Evolutionary conservation across 2,888 invertebrate genomes (phyloP).

Genomic region (Strigamia maritima): DNA sequence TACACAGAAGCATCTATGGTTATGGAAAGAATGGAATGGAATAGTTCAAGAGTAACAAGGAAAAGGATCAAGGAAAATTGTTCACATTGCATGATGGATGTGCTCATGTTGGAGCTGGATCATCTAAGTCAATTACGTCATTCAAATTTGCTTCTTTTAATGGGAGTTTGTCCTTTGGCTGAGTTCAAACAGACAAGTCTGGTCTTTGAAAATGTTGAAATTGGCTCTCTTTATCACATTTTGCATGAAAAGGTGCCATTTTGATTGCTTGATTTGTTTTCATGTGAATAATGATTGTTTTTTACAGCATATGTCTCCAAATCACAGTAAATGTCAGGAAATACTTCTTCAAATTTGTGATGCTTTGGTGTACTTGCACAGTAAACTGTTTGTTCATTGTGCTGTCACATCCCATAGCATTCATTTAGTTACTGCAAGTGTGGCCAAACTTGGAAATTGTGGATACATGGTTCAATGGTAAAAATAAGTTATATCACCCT

Average conservation of each 20-base stretch:
- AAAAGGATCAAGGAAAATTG: constrained; percentile 44
- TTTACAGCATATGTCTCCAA: constrained; percentile 9
- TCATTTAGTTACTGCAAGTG: constrained; percentile 49
- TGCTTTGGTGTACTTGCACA: constrained; percentile 54
- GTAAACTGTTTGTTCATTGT: constrained; percentile 53
- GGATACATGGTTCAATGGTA: constrained; percentile 49
- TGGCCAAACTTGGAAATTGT: constrained; percentile 54
- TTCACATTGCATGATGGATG: constrained; percentile 49
- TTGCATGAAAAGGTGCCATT: constrained; percentile 50
- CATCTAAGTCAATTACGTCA: constrained; percentile 47
- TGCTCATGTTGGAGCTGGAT: constrained; percentile 52
- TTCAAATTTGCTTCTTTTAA: constrained; percentile 39
- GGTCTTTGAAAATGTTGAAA: constrained; percentile 53
- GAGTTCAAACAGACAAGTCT: constrained; percentile 52
- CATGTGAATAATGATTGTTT: neutral
- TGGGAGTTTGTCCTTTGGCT: constrained; percentile 37
- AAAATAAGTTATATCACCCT: neutral
- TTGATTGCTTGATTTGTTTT: neutral
- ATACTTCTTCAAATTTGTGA: constrained; percentile 52
- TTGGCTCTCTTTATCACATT: constrained; percentile 53
- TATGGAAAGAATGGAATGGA: constrained; percentile 43
- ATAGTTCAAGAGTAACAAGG: constrained; percentile 46
- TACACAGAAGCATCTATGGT: constrained; percentile 14
- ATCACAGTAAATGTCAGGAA: constrained; percentile 41
- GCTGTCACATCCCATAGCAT: constrained; percentile 54